Evolutionary conservation across 2,797 vertebrate genomes (phyloP).

Genomic region (Tadarida brasiliensis): DNA sequence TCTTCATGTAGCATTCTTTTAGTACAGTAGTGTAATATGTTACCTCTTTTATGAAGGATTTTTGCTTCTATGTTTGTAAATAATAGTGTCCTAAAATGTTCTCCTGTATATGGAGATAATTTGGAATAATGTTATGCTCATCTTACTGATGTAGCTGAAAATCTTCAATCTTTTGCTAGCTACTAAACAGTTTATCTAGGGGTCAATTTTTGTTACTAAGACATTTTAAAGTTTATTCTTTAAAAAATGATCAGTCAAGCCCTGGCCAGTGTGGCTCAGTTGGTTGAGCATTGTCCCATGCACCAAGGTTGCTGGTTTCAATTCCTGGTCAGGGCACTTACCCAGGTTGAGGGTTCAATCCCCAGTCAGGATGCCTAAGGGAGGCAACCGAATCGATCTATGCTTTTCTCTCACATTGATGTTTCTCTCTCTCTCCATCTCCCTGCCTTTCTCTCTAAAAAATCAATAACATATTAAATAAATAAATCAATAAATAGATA

Average conservation of each 20-base stretch:
- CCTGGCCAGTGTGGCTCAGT: background rate
- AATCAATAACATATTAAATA: background rate
- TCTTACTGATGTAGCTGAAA: background rate
- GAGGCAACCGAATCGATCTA: background rate
- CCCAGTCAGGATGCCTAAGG: background rate
- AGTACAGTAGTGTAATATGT: background rate
- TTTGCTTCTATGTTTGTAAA: background rate
- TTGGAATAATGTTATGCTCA: background rate
- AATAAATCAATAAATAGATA: background rate
- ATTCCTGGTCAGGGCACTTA: background rate
- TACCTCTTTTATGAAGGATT: background rate
- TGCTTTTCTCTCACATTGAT: background rate
- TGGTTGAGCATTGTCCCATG: background rate
- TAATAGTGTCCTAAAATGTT: background rate
- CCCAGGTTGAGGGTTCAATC: background rate
- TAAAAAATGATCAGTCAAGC: background rate
- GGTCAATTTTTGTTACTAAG: background rate
- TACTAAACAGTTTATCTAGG: background rate
- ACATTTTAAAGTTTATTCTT: constrained; percentile 15
- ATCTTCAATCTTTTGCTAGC: background rate
- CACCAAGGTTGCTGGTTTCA: background rate
- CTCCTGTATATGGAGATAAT: background rate
- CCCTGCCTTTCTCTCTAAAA: background rate
- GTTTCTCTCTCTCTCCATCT: background rate
- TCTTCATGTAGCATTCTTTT: background rate